These are phyloP conservation scores for Ciona savignyi DNA, from an alignment of 23 tunicate species.

Conservation along the genomic window DNA sequence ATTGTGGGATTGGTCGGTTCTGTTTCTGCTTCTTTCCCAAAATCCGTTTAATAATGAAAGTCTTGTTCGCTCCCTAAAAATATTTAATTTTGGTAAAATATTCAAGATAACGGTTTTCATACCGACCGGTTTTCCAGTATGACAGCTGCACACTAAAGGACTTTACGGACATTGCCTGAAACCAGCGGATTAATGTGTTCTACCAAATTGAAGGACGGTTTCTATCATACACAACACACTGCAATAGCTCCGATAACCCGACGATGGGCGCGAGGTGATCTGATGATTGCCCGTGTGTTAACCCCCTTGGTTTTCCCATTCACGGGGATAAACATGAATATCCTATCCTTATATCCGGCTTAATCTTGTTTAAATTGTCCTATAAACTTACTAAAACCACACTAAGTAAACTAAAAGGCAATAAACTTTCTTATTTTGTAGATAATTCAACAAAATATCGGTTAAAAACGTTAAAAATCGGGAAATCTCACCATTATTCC, in stretches of 20 bases:
- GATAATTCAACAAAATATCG: neutral
- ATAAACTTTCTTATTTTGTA: neutral
- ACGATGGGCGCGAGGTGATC: too few species aligned
- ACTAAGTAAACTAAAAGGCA: neutral
- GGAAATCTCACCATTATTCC: neutral
- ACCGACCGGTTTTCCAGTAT: neutral
- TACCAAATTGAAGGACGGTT: too few species aligned
- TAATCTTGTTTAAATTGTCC: neutral
- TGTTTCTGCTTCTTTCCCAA: slow-evolving; percentile 84
- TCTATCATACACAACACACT: too few species aligned
- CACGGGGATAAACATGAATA: too few species aligned
- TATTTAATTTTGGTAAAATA: neutral
- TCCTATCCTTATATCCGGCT: neutral
- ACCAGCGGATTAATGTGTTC: too few species aligned
- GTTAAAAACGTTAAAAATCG: neutral
- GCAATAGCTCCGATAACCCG: too few species aligned
- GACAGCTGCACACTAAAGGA: too few species aligned
- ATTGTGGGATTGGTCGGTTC: slow-evolving; percentile 93
- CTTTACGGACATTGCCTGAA: too few species aligned
- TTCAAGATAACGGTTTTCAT: neutral
- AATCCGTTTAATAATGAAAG: slow-evolving; percentile 66
- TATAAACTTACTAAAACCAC: neutral
- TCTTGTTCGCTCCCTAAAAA: slow-evolving; percentile 73
- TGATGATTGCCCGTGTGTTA: too few species aligned
- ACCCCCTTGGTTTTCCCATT: too few species aligned